Base-by-base conservation (phyloP, 1,140 invertebrate genomes). In the Helicoverpa zea region DNA sequence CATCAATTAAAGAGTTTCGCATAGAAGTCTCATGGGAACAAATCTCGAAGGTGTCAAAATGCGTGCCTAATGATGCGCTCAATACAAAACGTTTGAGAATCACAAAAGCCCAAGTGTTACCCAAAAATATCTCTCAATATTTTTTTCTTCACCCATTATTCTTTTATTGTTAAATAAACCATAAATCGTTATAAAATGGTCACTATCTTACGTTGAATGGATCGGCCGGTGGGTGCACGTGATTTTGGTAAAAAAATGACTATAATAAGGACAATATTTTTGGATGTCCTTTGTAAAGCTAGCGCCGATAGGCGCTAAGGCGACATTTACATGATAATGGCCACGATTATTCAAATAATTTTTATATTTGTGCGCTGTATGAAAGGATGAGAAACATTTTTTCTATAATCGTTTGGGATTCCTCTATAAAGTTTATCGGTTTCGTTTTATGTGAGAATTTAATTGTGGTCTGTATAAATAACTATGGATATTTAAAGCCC, bases 151-250 rank as follows among this genome's bases (percentile, higher is more conserved):
- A 82, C 81, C 86, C 86, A 91, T 91, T 89, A 86, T 88, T 89
- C 90, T 89, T 92, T 93, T 90, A 94, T 95, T 94, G 94, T 94
- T 94, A 89, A 93, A 93, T 94, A 94, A 90, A 93, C 92, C 89
- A 95, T 95, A 95, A 95, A 95, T 95, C 91, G 86, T 94, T 87
- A 88, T 89, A 90, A 92, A 94, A 95, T 94, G 91, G 89, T 89
- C 90, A 87, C 83, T 87, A 86, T 92, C 80, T 87, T 81, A 88
- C 87, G 83, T 80, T 92, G 87, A 93, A 94, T 91, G 85, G 89
- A 79, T 74, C 79, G 73, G 76, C 85, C 74, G 88, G 87, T 86
- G 92, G 91, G 87, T 92, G 92, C 88, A 75, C 79, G 61, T 81
- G 58, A 89, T 87, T 84, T 81, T 59, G 82, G 23, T 63, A 79